Base-by-base conservation (phyloP, 2,113 vertebrate species). In the Mormoops blainvillei region DNA sequence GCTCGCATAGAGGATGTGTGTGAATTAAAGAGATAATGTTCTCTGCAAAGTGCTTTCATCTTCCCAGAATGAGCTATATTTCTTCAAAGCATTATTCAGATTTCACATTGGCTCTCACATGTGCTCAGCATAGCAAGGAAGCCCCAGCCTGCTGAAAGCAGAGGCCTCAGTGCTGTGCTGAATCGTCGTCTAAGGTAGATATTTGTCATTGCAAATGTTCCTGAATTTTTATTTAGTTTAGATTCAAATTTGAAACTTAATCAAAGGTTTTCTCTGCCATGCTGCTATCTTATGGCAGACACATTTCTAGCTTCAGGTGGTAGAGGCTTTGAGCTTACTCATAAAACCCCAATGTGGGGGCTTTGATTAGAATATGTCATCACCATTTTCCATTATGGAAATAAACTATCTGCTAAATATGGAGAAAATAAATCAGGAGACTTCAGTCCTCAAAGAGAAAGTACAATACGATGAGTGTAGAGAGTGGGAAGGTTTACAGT, bases 1-100 rank as follows among this genome's bases (percentile, higher is more conserved):
- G 36, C 87, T 87, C 61, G 71, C 85, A 87, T 85, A 92, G 89
- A 52, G 63, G 61, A 87, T 74, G 38, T 56, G 38, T 97, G 54
- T 77, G 68, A 97, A 96, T 92, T 94, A 95, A 94, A 94, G 87
- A 96, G 92, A 96, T 90, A 97, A 97, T 93, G 77, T 45, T 67
- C 20, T 89, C 83, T 91, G 92, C 4, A 54, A 81, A 93, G 78
- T 68, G 73, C 89, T 96, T 96, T 97, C 86, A 96, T 97, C 95
- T 93, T 94, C 36, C 67, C 48, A 78, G 71, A 96, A 88, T 77
- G 86, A 93, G 70, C 94, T 94, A 50, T 56, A 41, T 70, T 96
- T 82, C 93, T 92, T 96, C 87, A 95, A 93, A 97, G 93, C 58
- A 63, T 89, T 89, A 91, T 85, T 96, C 68, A 77, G 36, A 87